Percentiles rank a stretch among this genome's conserved stretches.
These are phyloP conservation scores for Temnothorax ravouxi DNA, from an alignment of 2,888 invertebrate species.

Conservation along the genomic window DNA sequence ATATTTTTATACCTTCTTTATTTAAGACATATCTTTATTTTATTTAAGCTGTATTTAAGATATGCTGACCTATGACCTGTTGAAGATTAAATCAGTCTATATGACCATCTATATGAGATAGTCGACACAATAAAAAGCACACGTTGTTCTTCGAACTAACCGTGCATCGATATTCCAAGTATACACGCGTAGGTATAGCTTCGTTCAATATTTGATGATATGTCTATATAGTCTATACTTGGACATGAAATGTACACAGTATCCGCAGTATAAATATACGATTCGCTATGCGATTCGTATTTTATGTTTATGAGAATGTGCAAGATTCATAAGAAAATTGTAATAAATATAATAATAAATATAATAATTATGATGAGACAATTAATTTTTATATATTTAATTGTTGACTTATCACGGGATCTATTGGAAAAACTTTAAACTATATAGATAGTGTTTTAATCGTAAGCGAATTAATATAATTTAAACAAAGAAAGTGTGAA, in stretches of 20 bases:
- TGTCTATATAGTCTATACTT: background rate
- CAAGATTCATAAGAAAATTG: background rate
- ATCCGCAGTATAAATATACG: background rate
- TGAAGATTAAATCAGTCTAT: background rate
- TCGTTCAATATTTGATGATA: conserved; percentile 43
- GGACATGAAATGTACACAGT: background rate
- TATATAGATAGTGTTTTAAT: conserved; percentile 3
- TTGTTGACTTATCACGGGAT: background rate
- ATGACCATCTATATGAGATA: no score
- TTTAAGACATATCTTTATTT: no score
- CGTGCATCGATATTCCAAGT: conserved; percentile 28
- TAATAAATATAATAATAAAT: background rate
- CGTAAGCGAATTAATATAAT: background rate
- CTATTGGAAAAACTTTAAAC: background rate
- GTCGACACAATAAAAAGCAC: background rate
- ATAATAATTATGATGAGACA: background rate
- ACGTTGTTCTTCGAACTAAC: background rate
- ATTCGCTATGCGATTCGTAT: background rate
- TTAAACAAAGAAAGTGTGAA: background rate
- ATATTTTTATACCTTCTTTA: background rate
- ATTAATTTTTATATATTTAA: background rate
- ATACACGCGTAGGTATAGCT: conserved; percentile 9
- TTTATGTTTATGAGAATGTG: background rate
- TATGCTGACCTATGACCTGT: background rate
- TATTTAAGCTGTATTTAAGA: background rate